A percentile compares a stretch with the other conserved stretches of the same genome.
phyloP scores from a whole-genome alignment of 2,797 vertebrate species.

The Ctenochaetus hawaiiensis region DNA sequence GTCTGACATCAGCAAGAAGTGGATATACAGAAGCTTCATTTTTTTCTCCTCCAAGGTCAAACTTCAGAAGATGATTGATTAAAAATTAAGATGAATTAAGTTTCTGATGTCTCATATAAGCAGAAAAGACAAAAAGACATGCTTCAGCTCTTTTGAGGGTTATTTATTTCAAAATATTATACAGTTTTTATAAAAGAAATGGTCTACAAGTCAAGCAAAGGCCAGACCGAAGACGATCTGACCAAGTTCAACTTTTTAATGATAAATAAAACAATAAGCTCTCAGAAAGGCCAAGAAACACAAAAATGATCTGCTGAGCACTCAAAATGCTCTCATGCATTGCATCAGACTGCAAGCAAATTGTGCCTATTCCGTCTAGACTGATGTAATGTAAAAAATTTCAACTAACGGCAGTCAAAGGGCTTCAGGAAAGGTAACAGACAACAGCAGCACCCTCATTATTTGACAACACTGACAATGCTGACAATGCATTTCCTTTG shows the following conservation, averaged over 20 bases:
- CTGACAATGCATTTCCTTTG: constrained; percentile 27
- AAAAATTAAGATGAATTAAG: constrained; percentile 67
- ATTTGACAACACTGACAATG: constrained; percentile 16
- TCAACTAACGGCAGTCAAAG: constrained; percentile 25
- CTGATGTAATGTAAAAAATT: constrained; percentile 15
- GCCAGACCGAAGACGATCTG: constrained; percentile 47
- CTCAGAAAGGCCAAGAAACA: constrained; percentile 34
- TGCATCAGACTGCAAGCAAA: constrained; percentile 46
- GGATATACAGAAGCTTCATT: constrained; percentile 43
- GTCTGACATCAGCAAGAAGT: constrained; percentile 75
- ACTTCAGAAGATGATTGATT: constrained; percentile 72
- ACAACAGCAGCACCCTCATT: constrained; percentile 36
- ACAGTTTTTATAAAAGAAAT: constrained; percentile 60
- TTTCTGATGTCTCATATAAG: constrained; percentile 42
- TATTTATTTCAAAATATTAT: constrained; percentile 74
- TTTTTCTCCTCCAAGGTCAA: constrained; percentile 62
- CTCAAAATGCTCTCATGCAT: constrained; percentile 35
- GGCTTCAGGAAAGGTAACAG: constrained; percentile 26
- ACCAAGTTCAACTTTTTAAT: constrained; percentile 51
- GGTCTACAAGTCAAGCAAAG: constrained; percentile 20
- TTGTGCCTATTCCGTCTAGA: constrained; percentile 46
- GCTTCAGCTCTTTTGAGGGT: constrained; percentile 59
- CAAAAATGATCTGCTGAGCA: constrained; percentile 42
- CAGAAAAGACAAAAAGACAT: constrained; percentile 44
- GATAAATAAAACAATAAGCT: constrained; percentile 76